phyloP scores from a whole-genome alignment of 2,797 vertebrate genomes.

The Manis crassicaudata region DNA sequence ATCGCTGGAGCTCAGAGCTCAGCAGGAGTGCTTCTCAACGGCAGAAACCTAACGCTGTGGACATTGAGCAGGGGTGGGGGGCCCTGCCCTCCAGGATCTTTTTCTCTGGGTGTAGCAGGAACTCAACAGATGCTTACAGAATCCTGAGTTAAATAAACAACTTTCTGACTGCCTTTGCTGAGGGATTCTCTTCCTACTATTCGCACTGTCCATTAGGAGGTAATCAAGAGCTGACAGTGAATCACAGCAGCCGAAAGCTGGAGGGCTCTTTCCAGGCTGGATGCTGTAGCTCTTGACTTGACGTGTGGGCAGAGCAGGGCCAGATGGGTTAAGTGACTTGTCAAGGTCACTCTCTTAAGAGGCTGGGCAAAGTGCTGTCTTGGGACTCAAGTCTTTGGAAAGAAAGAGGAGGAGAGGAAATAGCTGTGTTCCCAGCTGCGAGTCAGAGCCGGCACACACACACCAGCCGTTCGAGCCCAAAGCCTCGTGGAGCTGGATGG shows the following conservation, averaged over 20 bases:
- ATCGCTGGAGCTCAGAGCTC: background rate
- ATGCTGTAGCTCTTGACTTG: background rate
- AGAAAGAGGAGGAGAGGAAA: background rate
- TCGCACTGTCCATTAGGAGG: conserved; percentile 19
- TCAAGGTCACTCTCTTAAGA: conserved; percentile 65
- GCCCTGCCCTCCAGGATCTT: background rate
- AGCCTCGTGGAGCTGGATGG: background rate
- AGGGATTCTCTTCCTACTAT: background rate
- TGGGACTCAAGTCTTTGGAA: conserved; percentile 44
- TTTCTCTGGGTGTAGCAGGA: background rate
- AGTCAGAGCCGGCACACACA: background rate
- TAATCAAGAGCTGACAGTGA: conserved; percentile 47
- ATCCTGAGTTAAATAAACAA: background rate
- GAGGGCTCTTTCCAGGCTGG: conserved; percentile 42
- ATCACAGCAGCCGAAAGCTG: background rate
- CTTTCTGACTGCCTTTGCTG: background rate
- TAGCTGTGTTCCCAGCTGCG: background rate
- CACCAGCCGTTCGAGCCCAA: background rate
- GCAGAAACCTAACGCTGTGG: background rate
- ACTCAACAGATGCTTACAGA: background rate
- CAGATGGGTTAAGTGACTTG: conserved; percentile 69
- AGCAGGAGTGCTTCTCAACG: background rate
- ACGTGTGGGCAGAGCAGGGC: background rate
- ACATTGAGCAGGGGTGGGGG: background rate
- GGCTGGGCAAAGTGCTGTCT: background rate